Conservation (phyloP, 2,113 vertebrate species). For the Gambusia holbrooki region DNA sequence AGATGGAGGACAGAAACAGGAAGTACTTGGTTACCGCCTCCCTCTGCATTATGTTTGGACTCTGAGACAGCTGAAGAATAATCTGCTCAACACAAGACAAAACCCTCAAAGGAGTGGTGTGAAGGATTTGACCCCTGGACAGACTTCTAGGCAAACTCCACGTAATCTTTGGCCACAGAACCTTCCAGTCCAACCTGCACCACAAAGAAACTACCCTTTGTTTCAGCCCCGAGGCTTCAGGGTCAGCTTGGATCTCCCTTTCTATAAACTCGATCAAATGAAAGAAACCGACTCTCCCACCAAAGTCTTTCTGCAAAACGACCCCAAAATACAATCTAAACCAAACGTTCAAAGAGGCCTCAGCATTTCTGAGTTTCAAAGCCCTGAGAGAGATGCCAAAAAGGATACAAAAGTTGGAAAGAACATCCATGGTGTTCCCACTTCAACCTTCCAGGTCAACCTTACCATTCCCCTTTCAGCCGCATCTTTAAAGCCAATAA, state of each 20-base stretch:
- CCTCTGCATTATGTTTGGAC: slow-evolving; percentile 11
- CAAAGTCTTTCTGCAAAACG: not conserved
- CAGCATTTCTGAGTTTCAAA: not conserved
- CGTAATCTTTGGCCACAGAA: not conserved
- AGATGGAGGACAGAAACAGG: not conserved
- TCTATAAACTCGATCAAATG: not conserved
- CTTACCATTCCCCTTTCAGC: not conserved
- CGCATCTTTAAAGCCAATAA: fast-evolving
- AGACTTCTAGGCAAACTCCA: not conserved
- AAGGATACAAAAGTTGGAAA: not conserved
- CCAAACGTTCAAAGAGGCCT: not conserved
- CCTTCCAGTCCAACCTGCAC: too few relatives aligned
- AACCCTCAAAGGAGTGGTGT: fast-evolving
- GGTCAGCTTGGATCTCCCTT: slow-evolving; percentile 18
- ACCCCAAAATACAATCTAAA: not conserved
- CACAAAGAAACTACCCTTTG: not conserved
- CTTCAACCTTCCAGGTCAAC: slow-evolving; percentile 15
- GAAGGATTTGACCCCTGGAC: fast-evolving
- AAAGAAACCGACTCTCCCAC: not conserved
- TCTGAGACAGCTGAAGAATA: not conserved
- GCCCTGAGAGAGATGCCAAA: too few relatives aligned
- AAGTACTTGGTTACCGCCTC: not conserved
- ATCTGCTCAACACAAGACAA: not conserved
- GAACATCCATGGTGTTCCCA: not conserved
- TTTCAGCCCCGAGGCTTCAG: slow-evolving; percentile 8